Conservation (phyloP, 2,888 invertebrate genomes). For the Xylota sylvarum region DNA sequence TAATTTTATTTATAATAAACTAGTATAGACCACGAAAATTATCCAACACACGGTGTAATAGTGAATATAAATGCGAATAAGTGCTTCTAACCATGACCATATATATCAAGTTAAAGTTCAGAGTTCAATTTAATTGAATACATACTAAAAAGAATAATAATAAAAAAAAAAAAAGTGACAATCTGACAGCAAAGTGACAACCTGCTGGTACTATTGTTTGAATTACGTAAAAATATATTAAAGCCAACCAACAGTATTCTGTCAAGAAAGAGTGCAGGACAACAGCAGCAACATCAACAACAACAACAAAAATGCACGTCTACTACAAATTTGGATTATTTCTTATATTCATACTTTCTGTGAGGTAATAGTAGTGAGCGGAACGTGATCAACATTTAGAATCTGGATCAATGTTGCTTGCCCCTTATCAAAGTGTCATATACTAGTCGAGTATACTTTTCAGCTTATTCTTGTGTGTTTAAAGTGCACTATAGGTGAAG, state of each 20-base stretch:
- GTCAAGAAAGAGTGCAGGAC: not conserved
- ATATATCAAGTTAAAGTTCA: conserved; percentile 66
- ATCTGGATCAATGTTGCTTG: conserved; percentile 23
- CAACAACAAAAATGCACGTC: conserved; percentile 80
- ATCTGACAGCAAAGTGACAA: conserved; percentile 50
- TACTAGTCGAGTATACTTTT: not conserved
- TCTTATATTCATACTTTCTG: conserved; percentile 83
- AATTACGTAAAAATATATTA: conserved; percentile 39
- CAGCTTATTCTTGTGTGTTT: conserved; percentile 11
- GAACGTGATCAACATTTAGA: conserved; percentile 26
- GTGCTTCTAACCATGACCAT: conserved; percentile 36
- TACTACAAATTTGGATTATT: conserved; percentile 84
- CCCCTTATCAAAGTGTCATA: conserved; percentile 69
- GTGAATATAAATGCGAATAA: conserved; percentile 5
- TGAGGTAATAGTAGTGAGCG: conserved; percentile 80
- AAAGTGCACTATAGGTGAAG: conserved; percentile 63
- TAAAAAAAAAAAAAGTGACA: conserved; percentile 15
- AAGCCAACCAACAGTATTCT: conserved; percentile 33
- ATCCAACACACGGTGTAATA: conserved; percentile 16
- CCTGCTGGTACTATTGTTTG: not conserved
- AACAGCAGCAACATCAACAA: conserved; percentile 2
- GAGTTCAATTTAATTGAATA: conserved; percentile 72
- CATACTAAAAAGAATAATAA: too few relatives aligned
- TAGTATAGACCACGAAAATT: not conserved
- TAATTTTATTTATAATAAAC: conserved; percentile 6